phyloP scores from a whole-genome alignment of 2,888 invertebrate species.

The Eupeodes latifasciatus region DNA sequence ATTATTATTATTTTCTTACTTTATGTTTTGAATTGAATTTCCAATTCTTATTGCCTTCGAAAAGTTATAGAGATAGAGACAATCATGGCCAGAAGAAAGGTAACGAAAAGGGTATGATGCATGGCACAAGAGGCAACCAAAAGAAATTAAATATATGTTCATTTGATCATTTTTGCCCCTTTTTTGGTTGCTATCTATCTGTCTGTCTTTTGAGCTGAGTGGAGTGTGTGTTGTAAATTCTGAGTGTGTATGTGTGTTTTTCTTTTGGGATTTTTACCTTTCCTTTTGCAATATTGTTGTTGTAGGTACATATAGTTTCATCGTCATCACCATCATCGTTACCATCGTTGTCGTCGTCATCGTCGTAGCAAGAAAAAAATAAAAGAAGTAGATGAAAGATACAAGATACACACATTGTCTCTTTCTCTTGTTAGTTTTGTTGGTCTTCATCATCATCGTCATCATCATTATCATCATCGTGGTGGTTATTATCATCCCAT shows the following conservation, averaged over 20 bases:
- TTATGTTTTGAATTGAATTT: slow-evolving; percentile 75
- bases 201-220: background rate
- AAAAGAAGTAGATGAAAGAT: slow-evolving; percentile 62
- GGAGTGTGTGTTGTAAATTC: slow-evolving; percentile 21
- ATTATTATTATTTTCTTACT: slow-evolving; percentile 76
- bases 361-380: slow-evolving; percentile 8
- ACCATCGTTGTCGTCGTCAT: slow-evolving; percentile 14
- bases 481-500: slow-evolving; percentile 42
- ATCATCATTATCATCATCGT: slow-evolving; percentile 36
- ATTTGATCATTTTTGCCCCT: slow-evolving; percentile 40
- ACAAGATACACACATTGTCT: slow-evolving; percentile 64
- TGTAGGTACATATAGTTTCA: slow-evolving; percentile 34
- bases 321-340: slow-evolving; percentile 45
- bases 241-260: slow-evolving; percentile 29
- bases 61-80: background rate
- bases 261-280: slow-evolving; percentile 55
- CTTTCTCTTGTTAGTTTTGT: slow-evolving; percentile 36
- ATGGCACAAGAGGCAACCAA: slow-evolving; percentile 32
- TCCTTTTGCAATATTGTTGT: slow-evolving; percentile 41
- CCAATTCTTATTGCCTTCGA: slow-evolving; percentile 57
- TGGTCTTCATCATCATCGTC: slow-evolving; percentile 30
- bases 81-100: background rate
- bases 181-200: slow-evolving; percentile 35
- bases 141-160: slow-evolving; percentile 72
- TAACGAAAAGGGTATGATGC: slow-evolving; percentile 21